Conservation (phyloP, 2,113 vertebrate species). For the Serilophus lunatus region DNA sequence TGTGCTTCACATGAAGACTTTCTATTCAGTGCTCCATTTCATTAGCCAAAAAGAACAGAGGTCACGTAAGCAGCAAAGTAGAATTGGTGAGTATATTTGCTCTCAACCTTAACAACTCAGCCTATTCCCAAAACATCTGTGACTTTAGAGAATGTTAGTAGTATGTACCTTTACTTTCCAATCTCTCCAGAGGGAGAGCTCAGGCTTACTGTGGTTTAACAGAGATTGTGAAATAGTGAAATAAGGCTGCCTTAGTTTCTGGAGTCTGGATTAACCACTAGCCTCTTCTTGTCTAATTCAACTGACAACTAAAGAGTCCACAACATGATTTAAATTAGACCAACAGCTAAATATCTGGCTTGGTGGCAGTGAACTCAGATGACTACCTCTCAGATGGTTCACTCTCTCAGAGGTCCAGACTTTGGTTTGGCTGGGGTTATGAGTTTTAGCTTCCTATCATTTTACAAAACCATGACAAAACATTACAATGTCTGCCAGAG, state of each 20-base stretch:
- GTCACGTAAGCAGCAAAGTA: neutral
- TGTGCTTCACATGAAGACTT: neutral
- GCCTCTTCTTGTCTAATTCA: neutral
- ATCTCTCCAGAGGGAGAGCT: neutral
- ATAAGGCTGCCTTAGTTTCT: neutral
- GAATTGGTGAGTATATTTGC: neutral
- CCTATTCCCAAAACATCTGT: neutral
- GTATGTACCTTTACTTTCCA: neutral
- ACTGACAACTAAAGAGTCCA: neutral
- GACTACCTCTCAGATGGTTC: neutral
- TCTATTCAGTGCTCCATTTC: neutral
- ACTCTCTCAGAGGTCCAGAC: neutral
- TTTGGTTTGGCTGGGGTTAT: neutral
- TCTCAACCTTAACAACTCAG: neutral
- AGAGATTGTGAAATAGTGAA: neutral
- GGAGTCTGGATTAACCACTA: neutral
- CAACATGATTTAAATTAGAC: neutral
- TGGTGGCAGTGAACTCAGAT: neutral
- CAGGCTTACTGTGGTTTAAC: neutral
- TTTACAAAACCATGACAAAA: neutral
- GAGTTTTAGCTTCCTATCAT: neutral
- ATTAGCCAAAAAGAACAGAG: neutral
- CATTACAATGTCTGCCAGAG: neutral
- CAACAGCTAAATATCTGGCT: neutral
- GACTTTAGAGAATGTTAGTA: neutral